Evolutionary conservation across 2,888 invertebrate genomes (phyloP), one percentile per base, ranked within the genome.

Genomic region (Caradrina kadenii): DNA sequence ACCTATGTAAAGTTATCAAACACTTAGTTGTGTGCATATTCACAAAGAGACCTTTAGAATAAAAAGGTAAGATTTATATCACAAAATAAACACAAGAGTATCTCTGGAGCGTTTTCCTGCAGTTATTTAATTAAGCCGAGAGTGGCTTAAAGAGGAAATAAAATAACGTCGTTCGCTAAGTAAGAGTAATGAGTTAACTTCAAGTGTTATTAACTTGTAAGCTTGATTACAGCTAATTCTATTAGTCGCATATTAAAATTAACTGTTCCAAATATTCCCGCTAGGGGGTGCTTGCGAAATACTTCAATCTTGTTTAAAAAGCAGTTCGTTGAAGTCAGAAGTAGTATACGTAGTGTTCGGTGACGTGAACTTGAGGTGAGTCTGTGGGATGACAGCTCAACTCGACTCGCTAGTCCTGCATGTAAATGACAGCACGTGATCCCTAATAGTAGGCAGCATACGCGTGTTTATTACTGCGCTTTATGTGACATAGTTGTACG

Each of bases 181-280:
- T 67, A 73, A 79, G 68, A 76, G 74, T 68, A 68, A 79, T 74
- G 69, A 74, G 69, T 48, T 74, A 69, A 65, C 80, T 80, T 77
- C 55, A 65, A 61, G 62, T 65, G 52, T 65, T 66, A 63, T 64
- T 69, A 59, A 52, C 59, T 65, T 63, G 55, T 77, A 63, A 69
- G 70, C 64, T 75, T 69, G 69, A 65, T 80, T 69, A 80, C 80
- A 69, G 60, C 45, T 79, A 58, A 61, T 58, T 73, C 15, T 79
- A 52, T 69, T 74, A 54, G 58, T 58, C 50, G 42, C 50, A 59
- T 67, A 63, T 26, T 72, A 50, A 63, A 73, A 73, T 78, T 59
- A 55, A 63, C 31, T 52, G 61, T 59, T 66, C 59, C n/a, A 53
- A 17, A 45, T 39, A 15, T 45, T 58, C 31, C 35, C 22, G 42